Evolutionary conservation across 2,888 invertebrate genomes (phyloP).

Genomic region (Merodon equestris): DNA sequence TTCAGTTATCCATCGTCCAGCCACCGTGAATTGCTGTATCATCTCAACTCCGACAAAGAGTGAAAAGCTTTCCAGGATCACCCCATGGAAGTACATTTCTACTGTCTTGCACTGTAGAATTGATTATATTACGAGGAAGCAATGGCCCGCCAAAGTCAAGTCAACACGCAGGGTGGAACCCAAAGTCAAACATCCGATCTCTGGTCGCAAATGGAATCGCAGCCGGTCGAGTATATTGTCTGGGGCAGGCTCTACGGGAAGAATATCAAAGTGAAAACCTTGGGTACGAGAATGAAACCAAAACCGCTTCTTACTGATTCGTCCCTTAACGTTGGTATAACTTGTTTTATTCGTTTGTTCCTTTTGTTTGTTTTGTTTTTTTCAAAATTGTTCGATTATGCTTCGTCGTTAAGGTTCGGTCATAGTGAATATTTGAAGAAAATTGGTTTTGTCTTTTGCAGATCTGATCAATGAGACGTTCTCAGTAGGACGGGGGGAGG

Average conservation of each 20-base stretch:
- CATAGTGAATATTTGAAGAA: not conserved
- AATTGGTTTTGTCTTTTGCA: slow-evolving; percentile 66
- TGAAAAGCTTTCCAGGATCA: too few relatives aligned
- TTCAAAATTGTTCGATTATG: not conserved
- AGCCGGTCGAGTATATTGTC: slow-evolving; percentile 76
- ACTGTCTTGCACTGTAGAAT: too few relatives aligned
- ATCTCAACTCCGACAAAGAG: too few relatives aligned
- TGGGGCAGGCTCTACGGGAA: slow-evolving; percentile 78
- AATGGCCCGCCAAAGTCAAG: slow-evolving; percentile 73
- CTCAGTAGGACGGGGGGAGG: slow-evolving; percentile 78
- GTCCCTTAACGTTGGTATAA: slow-evolving; percentile 75
- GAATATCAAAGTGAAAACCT: slow-evolving; percentile 76
- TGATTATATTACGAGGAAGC: too few relatives aligned
- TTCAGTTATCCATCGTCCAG: too few relatives aligned
- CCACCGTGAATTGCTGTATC: too few relatives aligned
- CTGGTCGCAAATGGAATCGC: slow-evolving; percentile 77
- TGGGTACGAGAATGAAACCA: slow-evolving; percentile 76
- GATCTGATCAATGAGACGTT: slow-evolving; percentile 79
- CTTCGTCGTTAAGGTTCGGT: too few relatives aligned
- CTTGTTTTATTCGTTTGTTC: slow-evolving; percentile 10
- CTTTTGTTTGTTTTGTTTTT: not conserved
- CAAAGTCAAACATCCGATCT: slow-evolving; percentile 75
- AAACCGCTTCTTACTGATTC: slow-evolving; percentile 74
- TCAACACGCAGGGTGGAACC: slow-evolving; percentile 73
- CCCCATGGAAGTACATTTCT: too few relatives aligned